A percentile compares a stretch with the other conserved stretches of the same genome.
phyloP scores from a whole-genome alignment of 2,888 invertebrate species.

The Drosophila atripex region DNA sequence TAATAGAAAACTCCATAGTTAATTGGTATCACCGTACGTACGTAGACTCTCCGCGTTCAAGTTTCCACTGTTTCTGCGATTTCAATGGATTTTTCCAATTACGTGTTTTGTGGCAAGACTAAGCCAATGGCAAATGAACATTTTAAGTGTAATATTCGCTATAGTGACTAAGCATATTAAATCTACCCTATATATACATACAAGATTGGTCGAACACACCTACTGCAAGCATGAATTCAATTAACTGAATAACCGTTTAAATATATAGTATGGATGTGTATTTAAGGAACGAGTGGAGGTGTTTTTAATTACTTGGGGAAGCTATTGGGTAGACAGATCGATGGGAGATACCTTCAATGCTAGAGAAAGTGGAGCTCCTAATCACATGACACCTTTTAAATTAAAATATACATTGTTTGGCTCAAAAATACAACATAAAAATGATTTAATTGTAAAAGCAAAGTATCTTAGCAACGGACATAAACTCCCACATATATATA shows the following conservation, averaged over 20 bases:
- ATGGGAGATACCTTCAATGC: no score
- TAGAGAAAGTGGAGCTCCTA: no score
- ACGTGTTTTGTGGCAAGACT: conserved; percentile 33
- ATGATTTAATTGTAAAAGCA: no score
- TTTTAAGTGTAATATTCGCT: conserved; percentile 66
- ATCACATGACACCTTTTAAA: no score
- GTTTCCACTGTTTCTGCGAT: conserved; percentile 27
- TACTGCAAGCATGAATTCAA: conserved; percentile 38
- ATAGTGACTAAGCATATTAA: conserved; percentile 56
- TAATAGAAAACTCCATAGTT: conserved; percentile 33
- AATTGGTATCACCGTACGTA: conserved; percentile 15
- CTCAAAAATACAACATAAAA: no score
- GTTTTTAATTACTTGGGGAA: not conserved
- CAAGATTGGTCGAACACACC: conserved; percentile 30
- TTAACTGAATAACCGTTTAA: conserved; percentile 63
- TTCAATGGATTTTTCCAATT: conserved; percentile 5
- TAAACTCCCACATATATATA: not conserved
- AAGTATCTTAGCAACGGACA: no score
- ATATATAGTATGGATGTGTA: conserved; percentile 65
- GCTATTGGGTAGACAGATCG: not conserved
- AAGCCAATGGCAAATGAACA: conserved; percentile 29
- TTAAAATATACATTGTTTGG: not conserved
- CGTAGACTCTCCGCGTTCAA: conserved; percentile 17
- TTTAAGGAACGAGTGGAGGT: conserved; percentile 35
- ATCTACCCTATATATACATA: conserved; percentile 55